Evolutionary conservation across 2,113 vertebrate species (phyloP), one percentile per base, ranked within the genome.

Genomic region (Poeciliopsis occidentalis): DNA sequence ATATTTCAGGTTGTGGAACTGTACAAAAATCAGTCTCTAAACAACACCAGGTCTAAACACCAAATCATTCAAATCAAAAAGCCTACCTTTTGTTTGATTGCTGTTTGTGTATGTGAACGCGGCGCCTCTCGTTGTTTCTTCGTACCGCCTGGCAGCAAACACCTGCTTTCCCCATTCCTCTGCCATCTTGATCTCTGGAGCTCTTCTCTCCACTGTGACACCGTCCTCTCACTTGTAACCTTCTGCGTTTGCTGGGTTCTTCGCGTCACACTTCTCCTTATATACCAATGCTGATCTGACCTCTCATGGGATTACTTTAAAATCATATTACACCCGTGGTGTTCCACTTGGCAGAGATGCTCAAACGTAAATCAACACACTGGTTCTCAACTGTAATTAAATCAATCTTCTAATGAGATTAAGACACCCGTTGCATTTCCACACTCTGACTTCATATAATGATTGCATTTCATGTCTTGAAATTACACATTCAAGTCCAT

Each of bases 31-130:
- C 34, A 12, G 2, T 37, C 34, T 37, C 34, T 3, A 37, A 11
- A 12, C 34, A 37, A 54, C 63, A 64, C 44, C 6, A 0, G 30
- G 24, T 70, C 37, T 75, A 57, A 57, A 24, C 22, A 57, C 7
- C 10, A n/a, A 57, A 57, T 8, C 2, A 17, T n/a, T 57, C 3
- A 11, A n/a, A 3, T 29, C 1, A 24, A 57, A 57, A 57, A 11
- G 8, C 83, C 90, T 91, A 97, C 96, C 96, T 93, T 15, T 91
- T 61, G 96, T 97, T 75, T 94, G 63, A 71, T 96, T 97, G 93
- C 83, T 95, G 93, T 96, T 96, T 81, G 95, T 96, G 79, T 96
- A 97, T 68, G 0, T 47, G 12, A 97, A 97, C 65, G 89, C 3
- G 29, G 94, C 67, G 0, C 87, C 91, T 8, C 74, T 92, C 11